Conservation (phyloP, 2,888 invertebrate genomes). For the Diloba caeruleocephala region DNA sequence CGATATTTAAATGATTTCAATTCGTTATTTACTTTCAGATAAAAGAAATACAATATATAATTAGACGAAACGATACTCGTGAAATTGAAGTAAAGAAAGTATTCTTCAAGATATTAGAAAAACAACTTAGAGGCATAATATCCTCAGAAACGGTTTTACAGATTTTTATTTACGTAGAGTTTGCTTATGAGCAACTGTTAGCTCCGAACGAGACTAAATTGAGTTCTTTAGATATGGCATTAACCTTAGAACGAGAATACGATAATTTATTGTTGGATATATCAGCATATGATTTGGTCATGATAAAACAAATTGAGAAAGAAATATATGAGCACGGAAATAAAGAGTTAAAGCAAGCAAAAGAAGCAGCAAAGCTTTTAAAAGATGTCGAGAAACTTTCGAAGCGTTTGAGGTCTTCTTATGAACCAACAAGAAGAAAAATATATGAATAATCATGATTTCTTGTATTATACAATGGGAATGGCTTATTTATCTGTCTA, state of each 20-base stretch:
- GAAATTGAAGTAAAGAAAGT: slow-evolving; percentile 76
- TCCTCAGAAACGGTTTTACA: slow-evolving; percentile 90
- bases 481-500: no score
- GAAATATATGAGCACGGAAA: slow-evolving; percentile 74
- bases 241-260: slow-evolving; percentile 88
- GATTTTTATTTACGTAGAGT: slow-evolving; percentile 90
- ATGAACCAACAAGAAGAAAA: slow-evolving; percentile 70
- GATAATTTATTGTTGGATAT: slow-evolving; percentile 79
- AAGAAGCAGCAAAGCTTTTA: slow-evolving; percentile 74
- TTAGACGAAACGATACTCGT: slow-evolving; percentile 68
- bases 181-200: slow-evolving; percentile 90
- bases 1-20: no score
- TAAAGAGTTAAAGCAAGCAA: slow-evolving; percentile 73
- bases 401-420: slow-evolving; percentile 77
- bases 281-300: slow-evolving; percentile 74
- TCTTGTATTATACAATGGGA: neutral
- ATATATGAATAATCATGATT: slow-evolving; percentile 3
- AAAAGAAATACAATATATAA: slow-evolving; percentile 70
- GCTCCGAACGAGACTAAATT: slow-evolving; percentile 90
- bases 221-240: slow-evolving; percentile 89
- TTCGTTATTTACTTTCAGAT: slow-evolving; percentile 64
- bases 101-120: slow-evolving; percentile 76
- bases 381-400: slow-evolving; percentile 81
- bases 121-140: slow-evolving; percentile 86
- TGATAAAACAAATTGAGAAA: slow-evolving; percentile 78